Percentiles rank a stretch among this genome's conserved stretches.
These are phyloP conservation scores for Spodoptera frugiperda DNA, from an alignment of 1,140 invertebrate genomes.

Conservation along the genomic window DNA sequence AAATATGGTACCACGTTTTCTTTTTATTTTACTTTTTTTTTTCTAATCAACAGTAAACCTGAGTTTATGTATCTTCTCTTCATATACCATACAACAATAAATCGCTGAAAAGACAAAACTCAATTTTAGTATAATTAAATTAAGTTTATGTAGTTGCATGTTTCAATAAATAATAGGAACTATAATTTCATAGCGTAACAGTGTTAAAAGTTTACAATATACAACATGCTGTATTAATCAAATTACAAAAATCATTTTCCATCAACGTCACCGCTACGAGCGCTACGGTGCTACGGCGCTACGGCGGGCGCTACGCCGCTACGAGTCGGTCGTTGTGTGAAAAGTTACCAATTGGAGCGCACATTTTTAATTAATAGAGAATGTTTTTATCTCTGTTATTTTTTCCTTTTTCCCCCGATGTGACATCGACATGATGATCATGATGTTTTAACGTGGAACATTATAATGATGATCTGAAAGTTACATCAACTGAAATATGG, in stretches of 20 bases:
- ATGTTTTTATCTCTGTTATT: constrained; percentile 35
- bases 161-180: no score
- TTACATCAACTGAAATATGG: no score
- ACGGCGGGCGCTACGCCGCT: constrained; percentile 1
- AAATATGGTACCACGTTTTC: no score
- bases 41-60: no score
- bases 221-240: constrained; percentile 23
- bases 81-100: no score
- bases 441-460: not conserved
- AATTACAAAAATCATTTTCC: constrained; percentile 42
- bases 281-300: constrained; percentile 2
- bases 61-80: no score
- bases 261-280: constrained; percentile 23
- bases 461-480: constrained; percentile 7
- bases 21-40: no score
- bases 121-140: no score
- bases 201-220: not conserved
- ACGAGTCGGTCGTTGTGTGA: constrained; percentile 41
- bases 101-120: no score
- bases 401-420: constrained; percentile 11
- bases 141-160: no score
- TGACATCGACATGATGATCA: not conserved
- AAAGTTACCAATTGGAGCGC: constrained; percentile 55
- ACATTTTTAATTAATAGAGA: constrained; percentile 54
- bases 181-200: no score